Conservation (phyloP, 1,140 invertebrate species). For the Pseudomyrmex pallidus region DNA sequence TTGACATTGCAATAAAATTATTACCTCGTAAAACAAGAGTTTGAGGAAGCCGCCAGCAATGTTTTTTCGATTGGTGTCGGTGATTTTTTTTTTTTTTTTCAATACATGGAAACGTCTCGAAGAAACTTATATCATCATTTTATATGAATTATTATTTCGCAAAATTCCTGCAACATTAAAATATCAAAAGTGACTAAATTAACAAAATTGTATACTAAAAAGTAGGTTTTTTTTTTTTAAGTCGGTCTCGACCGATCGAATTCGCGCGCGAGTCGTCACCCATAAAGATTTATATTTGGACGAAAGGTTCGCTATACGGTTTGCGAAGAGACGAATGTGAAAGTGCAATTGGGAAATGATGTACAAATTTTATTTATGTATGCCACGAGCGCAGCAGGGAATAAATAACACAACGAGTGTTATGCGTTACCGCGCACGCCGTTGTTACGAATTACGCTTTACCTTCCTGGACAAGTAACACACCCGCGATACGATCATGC, state of each 20-base stretch:
- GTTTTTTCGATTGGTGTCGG: too few relatives aligned
- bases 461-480: background rate
- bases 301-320: background rate
- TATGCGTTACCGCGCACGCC: slow-evolving; percentile 3
- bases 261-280: background rate
- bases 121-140: too few relatives aligned
- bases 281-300: slow-evolving; percentile 18
- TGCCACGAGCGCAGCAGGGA: slow-evolving; percentile 16
- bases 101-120: too few relatives aligned
- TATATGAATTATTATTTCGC: too few relatives aligned
- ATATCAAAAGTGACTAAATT: too few relatives aligned
- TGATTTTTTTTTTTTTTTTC: too few relatives aligned
- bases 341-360: slow-evolving; percentile 63
- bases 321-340: slow-evolving; percentile 51
- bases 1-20: too few relatives aligned
- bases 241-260: background rate
- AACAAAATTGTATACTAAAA: too few relatives aligned
- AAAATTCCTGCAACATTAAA: too few relatives aligned
- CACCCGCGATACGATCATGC: slow-evolving; percentile 18
- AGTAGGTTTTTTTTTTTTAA: too few relatives aligned
- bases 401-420: slow-evolving; percentile 37
- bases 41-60: too few relatives aligned
- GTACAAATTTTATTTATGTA: slow-evolving; percentile 52
- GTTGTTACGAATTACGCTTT: slow-evolving; percentile 60
- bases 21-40: too few relatives aligned